A percentile compares a stretch with the other conserved stretches of the same genome.
Conservation (phyloP, 2,797 vertebrate species). For the Etheostoma nigrum region DNA sequence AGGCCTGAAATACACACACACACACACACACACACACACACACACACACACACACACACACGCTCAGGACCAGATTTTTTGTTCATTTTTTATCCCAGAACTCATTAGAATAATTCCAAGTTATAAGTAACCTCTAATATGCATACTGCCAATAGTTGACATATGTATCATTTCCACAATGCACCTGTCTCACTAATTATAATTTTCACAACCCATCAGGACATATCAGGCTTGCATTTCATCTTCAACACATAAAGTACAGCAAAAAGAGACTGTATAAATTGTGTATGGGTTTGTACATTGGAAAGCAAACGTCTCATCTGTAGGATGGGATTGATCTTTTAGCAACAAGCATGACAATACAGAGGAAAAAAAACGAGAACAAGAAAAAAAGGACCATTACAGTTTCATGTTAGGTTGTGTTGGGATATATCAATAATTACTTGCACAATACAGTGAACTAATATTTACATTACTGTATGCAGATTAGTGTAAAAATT, state of each 20-base stretch:
- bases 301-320: conserved; percentile 1
- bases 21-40: too few species aligned
- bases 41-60: too few species aligned
- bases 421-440: conserved; percentile 44
- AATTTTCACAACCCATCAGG: neutral
- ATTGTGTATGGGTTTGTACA: conserved; percentile 8
- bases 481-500: conserved; percentile 55
- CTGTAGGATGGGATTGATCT: conserved; percentile 15
- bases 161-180: neutral
- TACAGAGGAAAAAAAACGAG: neutral
- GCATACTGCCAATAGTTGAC: neutral
- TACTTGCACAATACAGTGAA: conserved; percentile 25
- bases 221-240: neutral
- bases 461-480: conserved; percentile 36
- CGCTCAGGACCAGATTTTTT: too few species aligned
- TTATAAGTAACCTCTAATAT: neutral
- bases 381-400: conserved; percentile 5
- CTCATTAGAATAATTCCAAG: neutral
- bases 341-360: conserved; percentile 18
- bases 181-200: neutral
- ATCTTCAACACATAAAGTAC: neutral
- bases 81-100: neutral
- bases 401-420: conserved; percentile 29
- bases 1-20: too few species aligned
- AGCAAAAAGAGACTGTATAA: neutral